Conservation (phyloP, 2,797 vertebrate species). For the Vultur gryphus region DNA sequence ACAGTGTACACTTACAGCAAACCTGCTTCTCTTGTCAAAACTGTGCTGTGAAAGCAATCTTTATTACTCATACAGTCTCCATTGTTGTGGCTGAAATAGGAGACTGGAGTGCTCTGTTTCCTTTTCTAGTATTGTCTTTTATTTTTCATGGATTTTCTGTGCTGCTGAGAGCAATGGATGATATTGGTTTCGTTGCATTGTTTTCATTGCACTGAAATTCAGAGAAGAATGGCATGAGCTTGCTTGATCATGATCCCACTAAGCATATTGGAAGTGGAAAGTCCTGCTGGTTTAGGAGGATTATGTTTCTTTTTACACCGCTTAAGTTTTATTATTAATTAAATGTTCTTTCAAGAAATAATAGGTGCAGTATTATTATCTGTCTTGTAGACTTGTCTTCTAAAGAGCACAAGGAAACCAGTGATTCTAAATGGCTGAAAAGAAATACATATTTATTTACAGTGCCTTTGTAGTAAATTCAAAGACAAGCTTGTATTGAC, state of each 20-base stretch:
- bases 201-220: not conserved
- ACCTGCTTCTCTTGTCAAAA: not conserved
- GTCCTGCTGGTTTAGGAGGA: not conserved
- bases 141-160: not conserved
- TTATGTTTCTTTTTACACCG: not conserved
- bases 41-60: not conserved
- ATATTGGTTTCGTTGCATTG: not conserved
- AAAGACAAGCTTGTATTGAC: not conserved
- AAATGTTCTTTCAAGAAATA: not conserved
- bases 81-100: not conserved
- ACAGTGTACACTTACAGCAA: not conserved
- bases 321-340: not conserved
- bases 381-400: not conserved
- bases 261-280: not conserved
- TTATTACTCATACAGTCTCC: not conserved
- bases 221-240: not conserved
- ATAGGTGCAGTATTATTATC: not conserved
- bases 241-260: not conserved
- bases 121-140: not conserved
- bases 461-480: not conserved
- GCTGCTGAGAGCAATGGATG: not conserved
- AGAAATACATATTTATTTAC: not conserved
- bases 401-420: not conserved
- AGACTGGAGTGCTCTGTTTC: not conserved
- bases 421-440: not conserved